Base-by-base conservation (phyloP, 2,797 vertebrate genomes). In the Prionace glauca region DNA sequence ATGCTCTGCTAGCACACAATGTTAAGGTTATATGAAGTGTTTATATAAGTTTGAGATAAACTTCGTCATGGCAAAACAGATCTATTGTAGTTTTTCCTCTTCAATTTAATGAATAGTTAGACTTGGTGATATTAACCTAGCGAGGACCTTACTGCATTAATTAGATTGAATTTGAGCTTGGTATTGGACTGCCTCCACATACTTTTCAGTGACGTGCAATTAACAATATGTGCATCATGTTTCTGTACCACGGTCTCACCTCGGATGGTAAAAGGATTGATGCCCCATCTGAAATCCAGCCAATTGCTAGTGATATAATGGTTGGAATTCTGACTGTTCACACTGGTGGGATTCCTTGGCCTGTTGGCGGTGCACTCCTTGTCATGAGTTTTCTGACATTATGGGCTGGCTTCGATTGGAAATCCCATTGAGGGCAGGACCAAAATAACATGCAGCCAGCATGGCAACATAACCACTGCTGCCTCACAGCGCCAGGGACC, bases 1-100 rank as follows among this genome's bases (percentile, higher is more conserved):
- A 95, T 96, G 86, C 96, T 96, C 96, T 36, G 41, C 92, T 94
- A 95, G 96, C 95, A 95, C 67, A 96, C 79, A 95, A 95, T 96
- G 90, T 94, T 95, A 95, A 95, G 93, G 95, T 62, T 95, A 95
- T 45, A 95, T 86, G 84, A 72, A 95, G 45, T 94, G 95, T 95
- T 96, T 96, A 95, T 94, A 60, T 45, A 95, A 93, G 94, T 36
- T 71, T 86, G 93, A 91, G 95, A 74, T 95, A 95, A 94, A 95
- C 72, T 20, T 41, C 22, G 26, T 62, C 86, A 77, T 93, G 36
- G 81, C 36, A 36, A 81, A 81, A 56, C 20, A 95, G 32, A 77
- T 26, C 29, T 71, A 60, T 91, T 18, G 45, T n/a, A n/a, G 32
- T 65, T 91, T 91, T 91, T 65, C 62, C n/a, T 11, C 4, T 36